Base-by-base conservation (phyloP, 2,888 invertebrate species). In the Dryococelus australis region DNA sequence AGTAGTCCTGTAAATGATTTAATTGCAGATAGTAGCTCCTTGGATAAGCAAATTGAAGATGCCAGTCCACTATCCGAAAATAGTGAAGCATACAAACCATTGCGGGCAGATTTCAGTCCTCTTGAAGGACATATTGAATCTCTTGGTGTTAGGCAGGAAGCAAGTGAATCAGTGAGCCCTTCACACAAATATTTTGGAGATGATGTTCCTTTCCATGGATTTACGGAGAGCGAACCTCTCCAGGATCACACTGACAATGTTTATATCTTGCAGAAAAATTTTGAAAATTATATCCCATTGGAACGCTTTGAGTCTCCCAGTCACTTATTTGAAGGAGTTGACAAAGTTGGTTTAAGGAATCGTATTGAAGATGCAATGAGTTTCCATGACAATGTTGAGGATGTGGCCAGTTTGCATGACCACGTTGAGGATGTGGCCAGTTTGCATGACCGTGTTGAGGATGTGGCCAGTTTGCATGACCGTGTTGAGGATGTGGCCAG, bases 1-100 rank as follows among this genome's bases (percentile, higher is more conserved):
- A 65, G 65, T 65, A 65, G 65, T 24, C 65, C 65, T 65, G 65
- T 65, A n/a, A 65, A 65, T 65, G 65, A 65, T 20, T 65, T 65
- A 24, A 9, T n/a, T 8, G 35, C 4, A 35, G n/a, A 20, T 65
- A 24, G n/a, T 65, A 65, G 24, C n/a, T 24, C 65, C n/a, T 16
- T 65, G n/a, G 16, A 65, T n/a, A 65, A 65, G 65, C 65, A n/a
- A 2, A 65, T 65, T 65, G 65, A 65, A 65, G 65, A 65, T 65
- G 8, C n/a, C 24, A 65, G 65, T 65, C 65, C 65, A 65, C n/a
- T 65, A 9, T 65, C 65, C 16, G 65, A 65, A n/a, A 10, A 65
- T 65, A 65, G 65, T 65, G 65, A 65, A 65, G 20, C 65, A n/a
- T 65, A 65, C 65, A 65, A 65, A 65, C 65, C n/a, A 20, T 65